Evolutionary conservation across 2,113 vertebrate species (phyloP).

Genomic region (Calyptommatus sinebrachiatus): DNA sequence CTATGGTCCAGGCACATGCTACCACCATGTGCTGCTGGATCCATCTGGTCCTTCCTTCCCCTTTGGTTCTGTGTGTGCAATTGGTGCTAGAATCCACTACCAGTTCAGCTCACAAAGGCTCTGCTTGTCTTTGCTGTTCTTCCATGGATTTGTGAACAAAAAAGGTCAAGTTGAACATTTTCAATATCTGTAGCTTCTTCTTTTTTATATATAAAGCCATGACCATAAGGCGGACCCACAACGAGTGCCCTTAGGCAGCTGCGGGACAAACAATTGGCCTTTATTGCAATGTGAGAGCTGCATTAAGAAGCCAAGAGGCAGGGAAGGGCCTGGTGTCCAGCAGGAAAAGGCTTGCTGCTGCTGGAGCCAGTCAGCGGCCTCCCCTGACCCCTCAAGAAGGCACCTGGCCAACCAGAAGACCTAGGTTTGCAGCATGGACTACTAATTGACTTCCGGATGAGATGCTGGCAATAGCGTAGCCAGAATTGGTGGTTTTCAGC

Average conservation of each 20-base stretch:
- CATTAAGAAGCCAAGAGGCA: background rate
- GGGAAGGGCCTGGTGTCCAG: background rate
- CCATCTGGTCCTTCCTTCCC: no score
- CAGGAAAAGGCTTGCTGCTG: background rate
- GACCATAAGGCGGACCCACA: fast-evolving
- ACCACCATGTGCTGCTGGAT: no score
- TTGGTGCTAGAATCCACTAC: no score
- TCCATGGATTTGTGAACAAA: background rate
- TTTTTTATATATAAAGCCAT: background rate
- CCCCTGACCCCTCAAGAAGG: background rate
- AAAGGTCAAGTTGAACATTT: background rate
- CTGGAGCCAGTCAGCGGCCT: background rate
- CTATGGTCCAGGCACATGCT: no score
- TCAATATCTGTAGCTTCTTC: no score
- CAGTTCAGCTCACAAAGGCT: background rate
- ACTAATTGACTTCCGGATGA: no score
- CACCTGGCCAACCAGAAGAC: background rate
- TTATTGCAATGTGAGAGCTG: background rate
- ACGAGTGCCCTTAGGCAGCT: background rate
- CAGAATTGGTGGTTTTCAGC: no score
- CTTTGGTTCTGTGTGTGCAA: no score
- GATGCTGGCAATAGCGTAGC: no score
- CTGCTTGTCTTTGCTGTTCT: no score
- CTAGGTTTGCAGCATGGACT: no score
- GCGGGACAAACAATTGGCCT: background rate